Evolutionary conservation across 2,797 vertebrate species (phyloP), one percentile per base, ranked within the genome.

Genomic region (Podarcis lilfordi): DNA sequence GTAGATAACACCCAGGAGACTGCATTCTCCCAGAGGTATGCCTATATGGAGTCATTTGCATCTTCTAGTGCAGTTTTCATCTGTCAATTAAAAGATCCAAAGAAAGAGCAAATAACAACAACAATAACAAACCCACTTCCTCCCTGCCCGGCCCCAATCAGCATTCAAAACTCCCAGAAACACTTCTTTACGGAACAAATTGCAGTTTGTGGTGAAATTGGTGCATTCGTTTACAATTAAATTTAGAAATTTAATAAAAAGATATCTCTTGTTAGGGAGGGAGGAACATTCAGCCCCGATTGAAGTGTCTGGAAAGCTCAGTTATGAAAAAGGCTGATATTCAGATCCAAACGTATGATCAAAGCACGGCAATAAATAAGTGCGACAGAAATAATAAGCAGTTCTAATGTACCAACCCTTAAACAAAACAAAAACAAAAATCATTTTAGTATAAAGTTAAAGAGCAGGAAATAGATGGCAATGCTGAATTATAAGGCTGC

Each of bases 401-500:
- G 40, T 43, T 87, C 37, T 84, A 84, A 84, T 86, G 88, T 61
- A 86, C 11, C 23, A 89, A 77, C 21, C 82, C 81, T 89, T 80
- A 80, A 75, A 90, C 19, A 27, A 81, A 72, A 79, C 9, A 59
- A 72, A 29, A 21, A 17, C 27, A 79, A 37, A 43, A 64, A 43
- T 5, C 8, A 59, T 85, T 78, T 81, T 87, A 81, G 21, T 74
- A 19, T 68, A 85, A 75, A 89, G 43, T 61, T 69, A 68, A 91
- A 89, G 69, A 74, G 35, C 15, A 78, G 77, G 69, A 90, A 84
- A 82, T 59, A 37, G 15, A 55, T 85, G 80, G 80, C 69, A 21
- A 85, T 89, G 45, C 50, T 75, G 82, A 93, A 87, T 83, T 83
- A 76, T 59, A 91, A 61, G 5, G 0, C 75, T 86, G 50, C 79